Conservation (phyloP, 1,140 invertebrate species). For the Leptoteleia sp. region DNA sequence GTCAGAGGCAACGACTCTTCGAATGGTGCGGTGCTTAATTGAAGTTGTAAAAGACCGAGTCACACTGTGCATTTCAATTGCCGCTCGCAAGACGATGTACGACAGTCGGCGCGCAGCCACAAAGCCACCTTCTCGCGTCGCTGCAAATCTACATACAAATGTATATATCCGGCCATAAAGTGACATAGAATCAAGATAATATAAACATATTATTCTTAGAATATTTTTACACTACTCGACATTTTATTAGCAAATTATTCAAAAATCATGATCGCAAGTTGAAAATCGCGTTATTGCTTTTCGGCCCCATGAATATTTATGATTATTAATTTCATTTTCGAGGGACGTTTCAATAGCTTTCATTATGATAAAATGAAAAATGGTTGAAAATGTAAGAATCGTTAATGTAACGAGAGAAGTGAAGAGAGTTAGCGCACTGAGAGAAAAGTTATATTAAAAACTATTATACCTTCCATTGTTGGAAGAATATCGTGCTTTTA, state of each 20-base stretch:
- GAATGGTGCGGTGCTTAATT: slow-evolving; percentile 42
- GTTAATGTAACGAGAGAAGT: too few species aligned
- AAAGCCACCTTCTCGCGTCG: slow-evolving; percentile 27
- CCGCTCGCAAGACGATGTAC: slow-evolving; percentile 29
- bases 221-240: slow-evolving; percentile 23
- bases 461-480: too few species aligned
- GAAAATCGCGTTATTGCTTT: not conserved
- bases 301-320: slow-evolving; percentile 9
- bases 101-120: slow-evolving; percentile 26
- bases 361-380: not conserved
- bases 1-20: slow-evolving; percentile 18
- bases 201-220: slow-evolving; percentile 37
- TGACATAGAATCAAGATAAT: slow-evolving; percentile 50
- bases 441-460: too few species aligned
- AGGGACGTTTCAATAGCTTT: not conserved
- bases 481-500: too few species aligned
- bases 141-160: slow-evolving; percentile 54
- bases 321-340: slow-evolving; percentile 2
- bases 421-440: too few species aligned
- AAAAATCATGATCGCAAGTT: not conserved
- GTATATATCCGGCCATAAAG: slow-evolving; percentile 50
- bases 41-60: slow-evolving; percentile 44
- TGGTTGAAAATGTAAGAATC: too few species aligned
- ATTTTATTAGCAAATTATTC: slow-evolving; percentile 19
- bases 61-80: slow-evolving; percentile 55